phyloP scores from a whole-genome alignment of 1,140 invertebrate genomes.

The Lamellibrachia luymesi region DNA sequence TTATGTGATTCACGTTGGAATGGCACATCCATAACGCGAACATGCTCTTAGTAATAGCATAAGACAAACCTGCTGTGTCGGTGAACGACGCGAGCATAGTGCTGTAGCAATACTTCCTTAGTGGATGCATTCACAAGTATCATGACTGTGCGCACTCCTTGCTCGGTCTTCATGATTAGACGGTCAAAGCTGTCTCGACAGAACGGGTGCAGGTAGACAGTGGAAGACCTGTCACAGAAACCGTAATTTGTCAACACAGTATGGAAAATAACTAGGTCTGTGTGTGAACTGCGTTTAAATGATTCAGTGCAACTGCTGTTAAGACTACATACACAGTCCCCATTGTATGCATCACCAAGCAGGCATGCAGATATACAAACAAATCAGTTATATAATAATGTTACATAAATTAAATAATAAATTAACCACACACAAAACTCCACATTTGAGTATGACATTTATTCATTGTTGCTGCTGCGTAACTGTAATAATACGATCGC shows the following conservation, averaged over 20 bases:
- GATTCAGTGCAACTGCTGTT: neutral
- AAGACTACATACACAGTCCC: neutral
- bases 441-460: too few relatives aligned
- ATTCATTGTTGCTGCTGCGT: too few relatives aligned
- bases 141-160: conserved; percentile 11
- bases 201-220: conserved; percentile 14
- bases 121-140: neutral
- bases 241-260: neutral
- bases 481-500: too few relatives aligned
- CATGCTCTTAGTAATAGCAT: too few relatives aligned
- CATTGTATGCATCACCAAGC: too few relatives aligned
- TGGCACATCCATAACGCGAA: too few relatives aligned
- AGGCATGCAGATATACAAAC: too few relatives aligned
- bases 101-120: neutral
- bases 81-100: conserved; percentile 10
- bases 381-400: too few relatives aligned
- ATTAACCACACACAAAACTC: too few relatives aligned
- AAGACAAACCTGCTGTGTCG: neutral
- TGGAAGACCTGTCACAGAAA: neutral
- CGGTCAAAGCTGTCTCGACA: conserved; percentile 14
- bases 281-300: neutral
- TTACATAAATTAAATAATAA: too few relatives aligned
- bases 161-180: neutral
- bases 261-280: neutral
- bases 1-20: too few relatives aligned